phyloP scores from a whole-genome alignment of 1,140 invertebrate species.

The Chrysoperla carnea region DNA sequence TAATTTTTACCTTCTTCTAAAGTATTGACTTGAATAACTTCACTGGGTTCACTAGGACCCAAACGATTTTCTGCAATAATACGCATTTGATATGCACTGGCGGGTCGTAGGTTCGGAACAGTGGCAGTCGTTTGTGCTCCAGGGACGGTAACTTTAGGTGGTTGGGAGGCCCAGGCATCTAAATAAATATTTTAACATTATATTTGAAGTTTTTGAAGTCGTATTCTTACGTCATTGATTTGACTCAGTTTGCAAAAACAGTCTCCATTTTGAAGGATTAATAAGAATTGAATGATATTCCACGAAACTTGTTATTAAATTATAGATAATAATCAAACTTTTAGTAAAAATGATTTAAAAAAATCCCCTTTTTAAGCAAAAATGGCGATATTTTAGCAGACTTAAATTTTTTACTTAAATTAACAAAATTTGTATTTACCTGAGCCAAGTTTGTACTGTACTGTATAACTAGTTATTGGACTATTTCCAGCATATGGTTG shows the following conservation, averaged over 20 bases:
- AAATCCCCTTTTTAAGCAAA: too few relatives aligned
- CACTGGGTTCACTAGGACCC: slow-evolving; percentile 71
- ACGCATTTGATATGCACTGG: slow-evolving; percentile 77
- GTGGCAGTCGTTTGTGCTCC: slow-evolving; percentile 59
- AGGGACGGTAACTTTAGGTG: slow-evolving; percentile 58
- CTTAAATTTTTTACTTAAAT: too few relatives aligned
- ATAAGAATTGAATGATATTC: too few relatives aligned
- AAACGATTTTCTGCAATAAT: slow-evolving; percentile 78
- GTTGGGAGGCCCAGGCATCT: slow-evolving; percentile 57
- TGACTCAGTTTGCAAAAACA: slow-evolving; percentile 1
- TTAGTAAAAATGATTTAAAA: too few relatives aligned
- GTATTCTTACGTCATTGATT: background rate
- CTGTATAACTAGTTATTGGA: slow-evolving; percentile 69
- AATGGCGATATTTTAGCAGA: too few relatives aligned
- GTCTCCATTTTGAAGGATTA: too few relatives aligned
- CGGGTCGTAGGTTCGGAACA: slow-evolving; percentile 64
- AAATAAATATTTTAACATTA: slow-evolving; percentile 15
- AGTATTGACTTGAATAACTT: slow-evolving; percentile 62
- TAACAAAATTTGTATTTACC: slow-evolving; percentile 39
- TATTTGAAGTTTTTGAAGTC: too few relatives aligned
- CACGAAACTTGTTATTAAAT: too few relatives aligned
- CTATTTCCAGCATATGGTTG: slow-evolving; percentile 75
- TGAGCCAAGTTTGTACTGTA: slow-evolving; percentile 69
- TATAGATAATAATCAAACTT: too few relatives aligned
- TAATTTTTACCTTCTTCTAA: slow-evolving; percentile 54